A percentile compares a stretch with the other conserved stretches of the same genome.
Evolutionary conservation across 2,888 invertebrate species (phyloP).

Genomic region (Cephonodes hylas): DNA sequence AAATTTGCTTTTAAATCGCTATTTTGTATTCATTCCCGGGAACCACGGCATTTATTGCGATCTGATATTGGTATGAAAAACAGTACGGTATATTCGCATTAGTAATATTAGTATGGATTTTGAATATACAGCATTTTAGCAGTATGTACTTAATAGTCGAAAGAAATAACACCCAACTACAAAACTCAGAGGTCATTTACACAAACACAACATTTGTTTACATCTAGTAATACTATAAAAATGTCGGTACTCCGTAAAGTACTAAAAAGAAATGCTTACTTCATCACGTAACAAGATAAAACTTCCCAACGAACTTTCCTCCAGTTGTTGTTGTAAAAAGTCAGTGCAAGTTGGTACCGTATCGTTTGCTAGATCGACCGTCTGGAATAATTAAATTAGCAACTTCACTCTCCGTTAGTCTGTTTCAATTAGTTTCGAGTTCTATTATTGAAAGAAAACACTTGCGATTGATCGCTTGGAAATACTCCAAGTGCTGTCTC

Average conservation of each 20-base stretch:
- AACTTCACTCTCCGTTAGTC: conserved; percentile 18
- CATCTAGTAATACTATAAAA: not conserved
- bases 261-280: not conserved
- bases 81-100: no score
- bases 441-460: not conserved
- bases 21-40: no score
- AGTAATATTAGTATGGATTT: no score
- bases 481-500: no score
- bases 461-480: not conserved
- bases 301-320: not conserved
- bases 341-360: not conserved
- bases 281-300: not conserved
- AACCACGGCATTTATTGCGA: no score
- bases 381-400: conserved; percentile 23
- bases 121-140: no score
- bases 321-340: conserved; percentile 3
- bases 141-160: no score
- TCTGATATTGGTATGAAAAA: no score
- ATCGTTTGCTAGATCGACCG: conserved; percentile 11
- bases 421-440: conserved; percentile 14
- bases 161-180: not conserved
- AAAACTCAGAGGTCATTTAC: no score
- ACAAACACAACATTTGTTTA: not conserved
- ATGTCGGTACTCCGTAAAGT: no score
- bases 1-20: no score